phyloP scores from a whole-genome alignment of 2,888 invertebrate species.

The Bursaphelenchus okinawaensis region DNA sequence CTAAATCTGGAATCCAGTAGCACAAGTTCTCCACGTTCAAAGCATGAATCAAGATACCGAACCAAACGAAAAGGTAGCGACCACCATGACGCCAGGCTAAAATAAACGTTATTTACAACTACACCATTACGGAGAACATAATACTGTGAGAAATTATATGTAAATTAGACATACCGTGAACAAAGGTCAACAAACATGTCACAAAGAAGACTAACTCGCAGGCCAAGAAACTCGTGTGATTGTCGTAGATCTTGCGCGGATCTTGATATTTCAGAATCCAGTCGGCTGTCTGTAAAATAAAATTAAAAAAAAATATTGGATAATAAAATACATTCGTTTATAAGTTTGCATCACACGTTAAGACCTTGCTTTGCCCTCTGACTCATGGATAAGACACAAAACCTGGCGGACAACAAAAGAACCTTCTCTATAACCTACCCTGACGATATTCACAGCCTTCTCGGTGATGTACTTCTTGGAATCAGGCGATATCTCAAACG shows the following conservation, averaged over 20 bases:
- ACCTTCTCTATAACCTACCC: constrained; percentile 33
- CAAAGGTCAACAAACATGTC: constrained; percentile 67
- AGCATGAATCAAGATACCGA: constrained; percentile 71
- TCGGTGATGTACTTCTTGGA: constrained; percentile 40
- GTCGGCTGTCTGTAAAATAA: constrained; percentile 48
- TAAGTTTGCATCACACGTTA: too few relatives aligned
- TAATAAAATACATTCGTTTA: too few relatives aligned
- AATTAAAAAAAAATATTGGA: too few relatives aligned
- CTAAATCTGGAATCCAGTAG: constrained; percentile 70
- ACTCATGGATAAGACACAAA: not conserved
- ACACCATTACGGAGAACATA: not conserved
- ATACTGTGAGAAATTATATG: not conserved
- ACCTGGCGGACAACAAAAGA: not conserved
- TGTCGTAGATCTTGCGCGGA: constrained; percentile 42
- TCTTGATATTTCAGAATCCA: constrained; percentile 56
- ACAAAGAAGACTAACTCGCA: constrained; percentile 66
- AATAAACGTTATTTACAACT: not conserved
- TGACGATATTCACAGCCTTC: constrained; percentile 41
- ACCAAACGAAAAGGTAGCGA: constrained; percentile 72
- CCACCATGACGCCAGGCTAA: constrained; percentile 59
- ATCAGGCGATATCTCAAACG: constrained; percentile 46
- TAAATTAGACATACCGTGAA: constrained; percentile 61
- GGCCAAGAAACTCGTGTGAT: constrained; percentile 67
- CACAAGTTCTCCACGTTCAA: constrained; percentile 70
- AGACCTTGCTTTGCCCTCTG: too few relatives aligned